These are phyloP conservation scores for Paratilapia polleni DNA, from an alignment of 2,113 vertebrate genomes.

Conservation along the genomic window DNA sequence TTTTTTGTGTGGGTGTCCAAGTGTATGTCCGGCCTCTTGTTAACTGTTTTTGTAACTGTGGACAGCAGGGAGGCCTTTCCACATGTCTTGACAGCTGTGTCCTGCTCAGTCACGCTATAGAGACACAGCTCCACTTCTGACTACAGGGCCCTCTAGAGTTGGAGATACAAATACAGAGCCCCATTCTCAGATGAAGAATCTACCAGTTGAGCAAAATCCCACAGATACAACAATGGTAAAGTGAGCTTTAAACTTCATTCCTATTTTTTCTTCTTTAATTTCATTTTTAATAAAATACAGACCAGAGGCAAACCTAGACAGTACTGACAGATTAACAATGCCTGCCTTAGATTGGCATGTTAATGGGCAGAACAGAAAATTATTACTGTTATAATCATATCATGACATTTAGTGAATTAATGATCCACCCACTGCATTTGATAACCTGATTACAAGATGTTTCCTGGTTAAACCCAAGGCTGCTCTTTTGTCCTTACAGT, in stretches of 20 bases:
- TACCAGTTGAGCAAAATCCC: neutral
- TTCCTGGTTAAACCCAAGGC: neutral
- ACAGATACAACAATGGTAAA: neutral
- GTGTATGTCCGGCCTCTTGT: constrained; percentile 40
- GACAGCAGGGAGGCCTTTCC: constrained; percentile 71
- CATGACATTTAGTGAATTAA: neutral
- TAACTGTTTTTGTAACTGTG: constrained; percentile 79
- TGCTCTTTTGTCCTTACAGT: neutral
- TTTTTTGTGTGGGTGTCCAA: neutral
- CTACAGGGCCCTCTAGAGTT: constrained; percentile 53
- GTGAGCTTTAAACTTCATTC: neutral
- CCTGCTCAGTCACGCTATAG: constrained; percentile 67
- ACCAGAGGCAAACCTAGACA: neutral
- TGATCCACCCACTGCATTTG: neutral
- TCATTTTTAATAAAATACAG: neutral
- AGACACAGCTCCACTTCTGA: constrained; percentile 39
- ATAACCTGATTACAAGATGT: neutral
- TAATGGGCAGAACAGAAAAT: neutral
- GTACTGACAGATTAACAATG: neutral
- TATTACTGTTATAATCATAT: neutral
- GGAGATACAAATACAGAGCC: neutral
- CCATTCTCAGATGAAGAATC: neutral
- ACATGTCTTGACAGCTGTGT: constrained; percentile 78
- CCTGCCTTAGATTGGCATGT: neutral
- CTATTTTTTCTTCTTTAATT: neutral